Conservation (phyloP, 2,797 vertebrate genomes). For the Cynodonichthys magdalenae region DNA sequence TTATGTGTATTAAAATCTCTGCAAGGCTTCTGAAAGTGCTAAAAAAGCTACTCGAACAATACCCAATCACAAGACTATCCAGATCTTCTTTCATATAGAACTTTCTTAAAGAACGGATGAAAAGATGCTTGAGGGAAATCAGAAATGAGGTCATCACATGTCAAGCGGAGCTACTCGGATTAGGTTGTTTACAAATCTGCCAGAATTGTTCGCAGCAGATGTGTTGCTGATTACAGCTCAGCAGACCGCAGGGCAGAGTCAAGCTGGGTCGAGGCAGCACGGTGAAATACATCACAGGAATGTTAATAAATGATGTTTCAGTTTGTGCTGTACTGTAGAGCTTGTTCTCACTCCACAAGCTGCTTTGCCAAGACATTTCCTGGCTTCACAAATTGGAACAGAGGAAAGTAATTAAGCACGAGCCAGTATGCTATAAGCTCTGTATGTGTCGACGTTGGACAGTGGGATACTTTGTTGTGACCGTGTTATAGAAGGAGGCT, state of each 20-base stretch:
- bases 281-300: not conserved
- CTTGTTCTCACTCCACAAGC: not conserved
- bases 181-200: not conserved
- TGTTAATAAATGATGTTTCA: not conserved
- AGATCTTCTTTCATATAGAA: not conserved
- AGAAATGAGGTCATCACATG: not conserved
- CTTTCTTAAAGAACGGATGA: not conserved
- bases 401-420: not conserved
- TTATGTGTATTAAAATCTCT: not conserved
- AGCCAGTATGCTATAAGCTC: too few species aligned
- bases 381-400: not conserved
- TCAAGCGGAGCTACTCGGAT: not conserved
- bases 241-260: not conserved
- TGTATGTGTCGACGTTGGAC: too few species aligned
- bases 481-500: too few species aligned
- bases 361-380: not conserved
- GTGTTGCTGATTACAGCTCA: not conserved
- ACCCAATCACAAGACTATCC: not conserved
- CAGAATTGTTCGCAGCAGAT: not conserved
- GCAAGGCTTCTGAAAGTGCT: not conserved
- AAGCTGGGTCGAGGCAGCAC: conserved; percentile 2
- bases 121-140: not conserved
- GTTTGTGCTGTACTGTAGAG: not conserved
- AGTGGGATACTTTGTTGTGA: too few species aligned
- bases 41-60: not conserved